Percentiles rank a stretch among this genome's conserved stretches.
These are phyloP conservation scores for Lepus oiostolus DNA, from an alignment of 2,797 vertebrate genomes.

Conservation along the genomic window DNA sequence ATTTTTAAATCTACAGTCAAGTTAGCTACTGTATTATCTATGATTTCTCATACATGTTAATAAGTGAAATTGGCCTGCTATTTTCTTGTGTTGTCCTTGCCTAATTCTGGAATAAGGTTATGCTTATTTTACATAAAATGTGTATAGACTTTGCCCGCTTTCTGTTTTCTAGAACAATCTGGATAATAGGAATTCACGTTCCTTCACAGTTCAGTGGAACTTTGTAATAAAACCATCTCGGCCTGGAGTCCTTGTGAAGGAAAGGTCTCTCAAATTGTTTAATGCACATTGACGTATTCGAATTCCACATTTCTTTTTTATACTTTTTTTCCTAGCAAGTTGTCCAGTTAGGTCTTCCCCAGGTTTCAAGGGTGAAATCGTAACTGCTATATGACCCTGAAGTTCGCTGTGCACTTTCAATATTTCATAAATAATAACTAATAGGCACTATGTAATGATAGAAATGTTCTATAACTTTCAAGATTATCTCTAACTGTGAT, in stretches of 20 bases:
- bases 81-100: not conserved
- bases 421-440: slow-evolving; percentile 45
- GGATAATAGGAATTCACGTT: not conserved
- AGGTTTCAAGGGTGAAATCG: too few relatives aligned
- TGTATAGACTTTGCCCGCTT: not conserved
- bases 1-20: not conserved
- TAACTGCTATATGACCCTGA: too few relatives aligned
- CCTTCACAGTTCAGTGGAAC: not conserved
- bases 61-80: slow-evolving; percentile 9
- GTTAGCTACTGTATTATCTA: slow-evolving; percentile 34
- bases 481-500: not conserved
- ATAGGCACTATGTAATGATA: not conserved
- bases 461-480: slow-evolving; percentile 18
- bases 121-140: not conserved
- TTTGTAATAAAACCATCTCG: not conserved
- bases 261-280: slow-evolving; percentile 35
- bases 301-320: slow-evolving; percentile 13
- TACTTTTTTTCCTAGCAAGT: slow-evolving; percentile 31
- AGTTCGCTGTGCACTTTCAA: not conserved
- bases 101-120: slow-evolving; percentile 22
- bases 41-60: not conserved
- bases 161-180: not conserved
- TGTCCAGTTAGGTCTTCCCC: not conserved
- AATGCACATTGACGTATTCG: not conserved
- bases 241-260: slow-evolving; percentile 13